Percentiles rank a stretch among this genome's conserved stretches.
Evolutionary conservation across 2,113 vertebrate species (phyloP).

Genomic region (Hydropotes inermis): DNA sequence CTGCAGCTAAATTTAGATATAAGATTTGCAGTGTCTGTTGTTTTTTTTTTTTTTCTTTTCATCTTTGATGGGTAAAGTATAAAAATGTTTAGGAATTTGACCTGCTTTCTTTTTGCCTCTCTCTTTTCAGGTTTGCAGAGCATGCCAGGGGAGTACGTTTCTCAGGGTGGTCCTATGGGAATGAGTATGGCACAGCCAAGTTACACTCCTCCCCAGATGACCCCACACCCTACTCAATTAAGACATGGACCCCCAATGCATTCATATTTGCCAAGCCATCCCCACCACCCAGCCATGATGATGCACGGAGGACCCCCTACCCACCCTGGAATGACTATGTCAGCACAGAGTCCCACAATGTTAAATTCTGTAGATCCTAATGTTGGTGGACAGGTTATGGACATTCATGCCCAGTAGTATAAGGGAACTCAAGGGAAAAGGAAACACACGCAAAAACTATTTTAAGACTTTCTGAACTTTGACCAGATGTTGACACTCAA

Average conservation of each 20-base stretch:
- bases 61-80: conserved; percentile 84
- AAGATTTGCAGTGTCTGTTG: conserved; percentile 89
- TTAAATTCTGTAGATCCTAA: conserved; percentile 92
- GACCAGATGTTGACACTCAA: conserved; percentile 97
- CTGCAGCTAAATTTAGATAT: conserved; percentile 88
- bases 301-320: conserved; percentile 95
- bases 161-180: conserved; percentile 99
- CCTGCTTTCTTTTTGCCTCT: conserved; percentile 78
- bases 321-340: conserved; percentile 94
- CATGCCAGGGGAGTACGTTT: conserved; percentile 96
- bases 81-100: conserved; percentile 83
- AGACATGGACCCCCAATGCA: conserved; percentile 92
- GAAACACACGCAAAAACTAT: conserved; percentile 87
- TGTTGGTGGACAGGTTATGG: conserved; percentile 94
- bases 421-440: conserved; percentile 92
- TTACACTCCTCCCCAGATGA: conserved; percentile 94
- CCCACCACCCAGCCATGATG: conserved; percentile 93
- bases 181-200: conserved; percentile 97
- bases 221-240: conserved; percentile 91
- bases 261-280: conserved; percentile 90
- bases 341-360: conserved; percentile 94
- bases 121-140: conserved; percentile 93
- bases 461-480: conserved; percentile 97
- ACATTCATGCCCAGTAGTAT: conserved; percentile 95
- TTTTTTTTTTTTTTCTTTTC: conserved; percentile 84